A percentile compares a stretch with the other conserved stretches of the same genome.
Conservation (phyloP, 2,797 vertebrate genomes). For the Chaetophractus vellerosus region DNA sequence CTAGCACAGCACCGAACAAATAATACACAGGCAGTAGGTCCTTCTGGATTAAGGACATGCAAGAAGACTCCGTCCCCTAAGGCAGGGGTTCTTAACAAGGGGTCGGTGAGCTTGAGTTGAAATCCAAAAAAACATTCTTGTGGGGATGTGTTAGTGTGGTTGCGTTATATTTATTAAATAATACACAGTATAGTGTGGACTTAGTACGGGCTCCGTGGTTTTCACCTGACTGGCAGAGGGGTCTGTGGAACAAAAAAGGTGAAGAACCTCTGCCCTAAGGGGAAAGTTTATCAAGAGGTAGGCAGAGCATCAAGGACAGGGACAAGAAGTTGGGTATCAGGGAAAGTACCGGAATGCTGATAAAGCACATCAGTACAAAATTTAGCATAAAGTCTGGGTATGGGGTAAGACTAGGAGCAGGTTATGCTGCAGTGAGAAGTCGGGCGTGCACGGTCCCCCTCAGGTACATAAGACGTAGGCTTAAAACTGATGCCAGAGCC, state of each 20-base stretch:
- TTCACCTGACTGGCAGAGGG: too few relatives aligned
- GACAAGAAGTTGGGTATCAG: neutral
- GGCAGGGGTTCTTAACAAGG: too few relatives aligned
- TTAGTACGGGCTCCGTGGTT: too few relatives aligned
- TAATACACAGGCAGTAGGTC: neutral
- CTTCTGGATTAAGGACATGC: too few relatives aligned
- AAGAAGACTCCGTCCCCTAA: neutral
- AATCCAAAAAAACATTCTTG: too few relatives aligned
- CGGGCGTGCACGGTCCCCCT: rapidly evolving
- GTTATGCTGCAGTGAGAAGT: neutral
- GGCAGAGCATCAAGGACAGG: neutral
- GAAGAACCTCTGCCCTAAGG: too few relatives aligned
- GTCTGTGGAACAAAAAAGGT: too few relatives aligned
- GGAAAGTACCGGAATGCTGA: neutral
- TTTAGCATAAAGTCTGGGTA: neutral
- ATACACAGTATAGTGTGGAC: too few relatives aligned
- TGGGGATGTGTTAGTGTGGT: too few relatives aligned
- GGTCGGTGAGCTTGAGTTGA: too few relatives aligned
- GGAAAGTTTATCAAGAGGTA: neutral
- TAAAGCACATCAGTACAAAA: rapidly evolving
- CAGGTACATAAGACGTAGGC: neutral
- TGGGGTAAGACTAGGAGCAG: neutral
- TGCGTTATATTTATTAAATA: too few relatives aligned
- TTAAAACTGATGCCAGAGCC: neutral
- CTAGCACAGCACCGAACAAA: neutral